Evolutionary conservation across 2,113 vertebrate species (phyloP).

Genomic region (Daboia siamensis): DNA sequence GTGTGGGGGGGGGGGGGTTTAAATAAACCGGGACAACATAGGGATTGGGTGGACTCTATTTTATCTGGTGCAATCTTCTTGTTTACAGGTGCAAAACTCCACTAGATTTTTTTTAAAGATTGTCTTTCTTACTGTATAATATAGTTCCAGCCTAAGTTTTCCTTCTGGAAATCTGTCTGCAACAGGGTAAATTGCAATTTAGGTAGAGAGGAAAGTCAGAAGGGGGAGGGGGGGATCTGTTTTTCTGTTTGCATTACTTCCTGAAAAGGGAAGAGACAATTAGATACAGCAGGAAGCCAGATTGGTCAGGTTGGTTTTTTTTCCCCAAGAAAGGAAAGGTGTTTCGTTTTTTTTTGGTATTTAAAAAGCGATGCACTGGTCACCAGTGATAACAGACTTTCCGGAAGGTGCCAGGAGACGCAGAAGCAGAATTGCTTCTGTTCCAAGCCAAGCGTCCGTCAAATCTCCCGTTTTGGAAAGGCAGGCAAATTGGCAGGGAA

Average conservation of each 20-base stretch:
- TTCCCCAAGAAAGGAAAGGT: not conserved
- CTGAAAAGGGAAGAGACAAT: not conserved
- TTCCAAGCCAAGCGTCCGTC: not conserved
- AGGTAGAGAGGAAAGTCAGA: not conserved
- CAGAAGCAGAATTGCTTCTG: not conserved
- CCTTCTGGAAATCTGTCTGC: not conserved
- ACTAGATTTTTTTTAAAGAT: not conserved
- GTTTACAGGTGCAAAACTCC: not conserved
- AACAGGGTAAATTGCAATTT: accelerated
- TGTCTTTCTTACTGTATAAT: not conserved
- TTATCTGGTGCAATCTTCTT: not conserved
- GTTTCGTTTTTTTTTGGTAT: not conserved
- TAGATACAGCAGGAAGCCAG: not conserved
- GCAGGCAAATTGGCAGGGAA: not conserved
- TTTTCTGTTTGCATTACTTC: not conserved
- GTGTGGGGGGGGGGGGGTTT: no score
- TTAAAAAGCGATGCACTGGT: slow-evolving; percentile 22
- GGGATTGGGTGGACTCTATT: not conserved
- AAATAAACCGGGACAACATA: not conserved
- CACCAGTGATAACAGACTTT: slow-evolving; percentile 34
- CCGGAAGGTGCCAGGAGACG: not conserved
- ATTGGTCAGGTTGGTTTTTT: not conserved
- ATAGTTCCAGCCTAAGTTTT: not conserved
- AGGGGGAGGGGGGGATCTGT: no score
- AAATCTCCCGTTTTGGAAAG: not conserved